Conservation (phyloP, 2,888 invertebrate genomes). For the Apeira syringaria region DNA sequence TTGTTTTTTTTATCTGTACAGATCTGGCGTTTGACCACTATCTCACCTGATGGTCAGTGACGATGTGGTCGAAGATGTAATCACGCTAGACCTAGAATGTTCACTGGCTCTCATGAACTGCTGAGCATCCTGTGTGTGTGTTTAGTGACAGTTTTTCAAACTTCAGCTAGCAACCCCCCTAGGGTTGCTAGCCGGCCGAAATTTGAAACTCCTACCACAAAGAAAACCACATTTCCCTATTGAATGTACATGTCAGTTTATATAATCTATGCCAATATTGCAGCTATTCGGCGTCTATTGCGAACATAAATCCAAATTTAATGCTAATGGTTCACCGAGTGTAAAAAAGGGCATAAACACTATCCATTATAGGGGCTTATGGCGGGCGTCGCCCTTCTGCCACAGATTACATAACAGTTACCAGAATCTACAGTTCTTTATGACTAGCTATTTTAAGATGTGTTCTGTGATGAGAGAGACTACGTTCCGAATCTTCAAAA, state of each 20-base stretch:
- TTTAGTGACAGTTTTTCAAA: too few relatives aligned
- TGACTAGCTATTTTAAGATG: constrained; percentile 2
- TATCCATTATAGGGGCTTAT: constrained; percentile 47
- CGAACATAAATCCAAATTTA: constrained; percentile 36
- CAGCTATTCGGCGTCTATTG: constrained; percentile 15
- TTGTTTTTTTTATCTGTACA: too few relatives aligned
- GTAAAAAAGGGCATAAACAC: constrained; percentile 51
- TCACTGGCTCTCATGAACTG: too few relatives aligned
- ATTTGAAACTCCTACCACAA: too few relatives aligned
- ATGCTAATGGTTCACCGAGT: constrained; percentile 32
- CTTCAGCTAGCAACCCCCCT: too few relatives aligned
- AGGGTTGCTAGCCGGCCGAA: too few relatives aligned
- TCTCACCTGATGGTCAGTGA: too few relatives aligned
- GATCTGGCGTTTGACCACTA: too few relatives aligned
- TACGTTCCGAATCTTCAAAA: constrained; percentile 1
- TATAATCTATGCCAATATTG: neutral
- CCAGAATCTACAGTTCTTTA: constrained; percentile 3
- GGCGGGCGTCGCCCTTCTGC: constrained; percentile 17
- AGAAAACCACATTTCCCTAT: too few relatives aligned
- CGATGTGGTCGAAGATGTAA: too few relatives aligned
- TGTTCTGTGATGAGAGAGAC: neutral
- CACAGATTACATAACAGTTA: neutral
- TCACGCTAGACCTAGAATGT: too few relatives aligned
- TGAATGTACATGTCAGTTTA: neutral
- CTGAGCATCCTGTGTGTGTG: too few relatives aligned